Evolutionary conservation across 2,113 vertebrate genomes (phyloP).

Genomic region (Dicerorhinus sumatrensis): DNA sequence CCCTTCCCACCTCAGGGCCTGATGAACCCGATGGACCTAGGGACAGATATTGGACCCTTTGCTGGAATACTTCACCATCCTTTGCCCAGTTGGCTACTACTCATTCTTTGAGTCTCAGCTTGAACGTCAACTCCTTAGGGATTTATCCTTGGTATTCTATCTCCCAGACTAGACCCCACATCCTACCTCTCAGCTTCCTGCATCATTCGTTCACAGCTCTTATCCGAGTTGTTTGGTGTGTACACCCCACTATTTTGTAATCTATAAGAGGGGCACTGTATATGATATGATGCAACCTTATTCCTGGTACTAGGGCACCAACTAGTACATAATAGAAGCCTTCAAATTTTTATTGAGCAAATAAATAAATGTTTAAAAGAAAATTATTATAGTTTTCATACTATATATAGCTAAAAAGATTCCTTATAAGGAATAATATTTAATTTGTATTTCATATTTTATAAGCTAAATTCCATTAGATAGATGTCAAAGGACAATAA

Average conservation of each 20-base stretch:
- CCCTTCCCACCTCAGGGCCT: background rate
- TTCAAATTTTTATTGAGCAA: background rate
- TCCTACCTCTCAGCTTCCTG: background rate
- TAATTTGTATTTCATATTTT: background rate
- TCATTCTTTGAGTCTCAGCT: background rate
- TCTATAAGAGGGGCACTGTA: accelerated
- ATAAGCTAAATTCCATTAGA: background rate
- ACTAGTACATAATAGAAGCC: background rate
- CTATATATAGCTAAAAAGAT: background rate
- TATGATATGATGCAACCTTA: background rate
- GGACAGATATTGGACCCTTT: accelerated
- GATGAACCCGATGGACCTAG: no score
- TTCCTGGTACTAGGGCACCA: background rate
- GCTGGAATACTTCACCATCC: no score
- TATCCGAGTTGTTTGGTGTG: accelerated
- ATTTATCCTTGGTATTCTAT: background rate
- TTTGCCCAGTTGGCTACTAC: background rate
- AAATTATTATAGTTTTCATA: background rate
- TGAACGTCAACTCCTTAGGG: background rate
- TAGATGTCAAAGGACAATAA: background rate
- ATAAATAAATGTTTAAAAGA: background rate
- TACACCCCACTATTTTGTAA: accelerated
- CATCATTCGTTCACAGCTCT: no score
- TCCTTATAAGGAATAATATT: background rate
- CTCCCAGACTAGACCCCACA: background rate